phyloP scores from a whole-genome alignment of 2,797 vertebrate genomes.

The Pseudochirops cupreus region DNA sequence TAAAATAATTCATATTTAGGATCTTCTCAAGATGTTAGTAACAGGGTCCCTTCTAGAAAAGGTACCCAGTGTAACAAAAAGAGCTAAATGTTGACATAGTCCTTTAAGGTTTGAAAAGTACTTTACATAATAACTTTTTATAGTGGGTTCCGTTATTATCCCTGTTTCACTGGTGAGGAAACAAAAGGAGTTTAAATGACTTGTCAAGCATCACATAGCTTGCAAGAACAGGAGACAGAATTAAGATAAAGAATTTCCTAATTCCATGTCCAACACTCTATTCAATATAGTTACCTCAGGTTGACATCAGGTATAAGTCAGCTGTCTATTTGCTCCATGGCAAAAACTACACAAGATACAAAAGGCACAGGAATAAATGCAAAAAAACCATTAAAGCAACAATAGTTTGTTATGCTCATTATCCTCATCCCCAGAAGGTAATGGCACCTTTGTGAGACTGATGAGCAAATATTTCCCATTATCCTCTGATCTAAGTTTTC shows the following conservation, averaged over 20 bases:
- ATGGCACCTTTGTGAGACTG: not conserved
- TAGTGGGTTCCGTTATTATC: not conserved
- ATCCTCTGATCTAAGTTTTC: not conserved
- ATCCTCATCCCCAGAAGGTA: not conserved
- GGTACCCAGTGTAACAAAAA: not conserved
- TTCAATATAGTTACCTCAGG: not conserved
- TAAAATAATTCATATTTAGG: not conserved
- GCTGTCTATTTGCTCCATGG: not conserved
- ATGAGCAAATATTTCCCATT: not conserved
- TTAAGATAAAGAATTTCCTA: not conserved
- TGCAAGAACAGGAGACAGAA: not conserved
- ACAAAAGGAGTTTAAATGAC: not conserved
- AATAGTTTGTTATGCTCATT: not conserved
- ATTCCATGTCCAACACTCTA: not conserved
- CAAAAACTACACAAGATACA: not conserved
- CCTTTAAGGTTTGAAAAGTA: not conserved
- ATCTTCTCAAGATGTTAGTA: not conserved
- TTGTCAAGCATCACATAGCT: not conserved
- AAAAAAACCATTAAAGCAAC: not conserved
- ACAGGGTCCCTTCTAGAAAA: not conserved
- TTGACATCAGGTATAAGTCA: not conserved
- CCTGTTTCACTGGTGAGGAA: not conserved
- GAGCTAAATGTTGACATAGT: not conserved
- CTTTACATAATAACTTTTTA: not conserved
- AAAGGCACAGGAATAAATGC: not conserved